Evolutionary conservation across 2,113 vertebrate species (phyloP).

Genomic region (Pelmatolapia mariae): DNA sequence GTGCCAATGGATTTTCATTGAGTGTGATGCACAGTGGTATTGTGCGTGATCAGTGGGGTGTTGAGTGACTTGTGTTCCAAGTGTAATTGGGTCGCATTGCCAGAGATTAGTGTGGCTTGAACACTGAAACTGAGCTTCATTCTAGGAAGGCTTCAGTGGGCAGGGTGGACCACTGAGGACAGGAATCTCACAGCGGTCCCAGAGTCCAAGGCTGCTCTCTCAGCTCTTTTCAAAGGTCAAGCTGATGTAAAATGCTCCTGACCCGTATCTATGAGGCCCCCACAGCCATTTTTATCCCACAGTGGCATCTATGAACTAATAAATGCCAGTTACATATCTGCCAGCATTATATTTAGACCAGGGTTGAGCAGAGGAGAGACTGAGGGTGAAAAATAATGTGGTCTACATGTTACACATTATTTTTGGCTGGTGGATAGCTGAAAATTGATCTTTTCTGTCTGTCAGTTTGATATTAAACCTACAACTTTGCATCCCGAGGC

Average conservation of each 20-base stretch:
- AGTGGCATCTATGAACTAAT: slow-evolving; percentile 60
- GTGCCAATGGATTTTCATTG: neutral
- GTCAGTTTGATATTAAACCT: neutral
- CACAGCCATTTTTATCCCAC: slow-evolving; percentile 48
- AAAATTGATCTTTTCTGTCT: neutral
- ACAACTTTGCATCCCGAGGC: neutral
- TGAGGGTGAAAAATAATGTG: slow-evolving; percentile 18
- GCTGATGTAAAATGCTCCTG: slow-evolving; percentile 67
- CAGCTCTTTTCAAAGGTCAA: slow-evolving; percentile 75
- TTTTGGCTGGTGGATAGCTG: slow-evolving; percentile 32
- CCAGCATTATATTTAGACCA: slow-evolving; percentile 64
- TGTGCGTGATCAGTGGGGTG: slow-evolving; percentile 49
- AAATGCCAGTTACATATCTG: slow-evolving; percentile 64
- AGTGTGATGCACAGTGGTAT: slow-evolving; percentile 16
- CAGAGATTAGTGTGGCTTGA: slow-evolving; percentile 62
- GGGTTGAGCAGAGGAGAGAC: slow-evolving; percentile 13
- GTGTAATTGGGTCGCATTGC: slow-evolving; percentile 65
- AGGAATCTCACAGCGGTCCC: neutral
- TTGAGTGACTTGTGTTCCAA: slow-evolving; percentile 64
- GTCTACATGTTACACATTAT: slow-evolving; percentile 51
- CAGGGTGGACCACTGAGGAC: neutral
- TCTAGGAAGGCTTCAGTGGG: slow-evolving; percentile 52
- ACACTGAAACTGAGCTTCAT: slow-evolving; percentile 55
- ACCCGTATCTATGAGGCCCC: slow-evolving; percentile 26
- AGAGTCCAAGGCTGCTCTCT: slow-evolving; percentile 55